Evolutionary conservation across 2,888 invertebrate genomes (phyloP).

Genomic region (Notodonta dromedarius): DNA sequence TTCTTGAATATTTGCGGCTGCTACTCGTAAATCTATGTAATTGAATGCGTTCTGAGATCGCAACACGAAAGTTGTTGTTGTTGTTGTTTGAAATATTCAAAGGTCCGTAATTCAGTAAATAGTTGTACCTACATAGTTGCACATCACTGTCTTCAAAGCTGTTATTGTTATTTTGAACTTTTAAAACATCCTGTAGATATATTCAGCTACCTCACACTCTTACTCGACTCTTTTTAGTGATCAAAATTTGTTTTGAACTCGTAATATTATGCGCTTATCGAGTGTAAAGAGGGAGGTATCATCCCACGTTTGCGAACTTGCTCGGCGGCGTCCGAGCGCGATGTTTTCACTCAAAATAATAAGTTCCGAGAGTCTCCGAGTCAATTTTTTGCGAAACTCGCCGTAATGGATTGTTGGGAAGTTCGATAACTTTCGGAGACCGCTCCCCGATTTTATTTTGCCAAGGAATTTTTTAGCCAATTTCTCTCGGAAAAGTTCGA

Average conservation of each 20-base stretch:
- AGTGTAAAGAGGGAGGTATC: constrained; percentile 49
- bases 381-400: constrained; percentile 80
- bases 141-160: no score
- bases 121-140: no score
- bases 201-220: background rate
- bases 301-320: constrained; percentile 56
- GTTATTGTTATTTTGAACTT: no score
- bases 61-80: no score
- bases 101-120: no score
- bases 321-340: constrained; percentile 69
- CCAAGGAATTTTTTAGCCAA: constrained; percentile 81
- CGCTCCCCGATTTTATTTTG: constrained; percentile 81
- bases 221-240: background rate
- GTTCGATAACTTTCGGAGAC: constrained; percentile 83
- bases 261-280: constrained; percentile 48
- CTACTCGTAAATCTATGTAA: no score
- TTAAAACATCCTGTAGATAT: no score
- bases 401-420: constrained; percentile 83
- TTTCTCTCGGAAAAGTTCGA: constrained; percentile 77
- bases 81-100: no score
- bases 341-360: constrained; percentile 83
- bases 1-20: no score
- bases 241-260: constrained; percentile 34
- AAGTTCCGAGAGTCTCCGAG: constrained; percentile 70
- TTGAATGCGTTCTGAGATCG: no score